Evolutionary conservation across 2,888 invertebrate species (phyloP).

Genomic region (Drosophila formosana): DNA sequence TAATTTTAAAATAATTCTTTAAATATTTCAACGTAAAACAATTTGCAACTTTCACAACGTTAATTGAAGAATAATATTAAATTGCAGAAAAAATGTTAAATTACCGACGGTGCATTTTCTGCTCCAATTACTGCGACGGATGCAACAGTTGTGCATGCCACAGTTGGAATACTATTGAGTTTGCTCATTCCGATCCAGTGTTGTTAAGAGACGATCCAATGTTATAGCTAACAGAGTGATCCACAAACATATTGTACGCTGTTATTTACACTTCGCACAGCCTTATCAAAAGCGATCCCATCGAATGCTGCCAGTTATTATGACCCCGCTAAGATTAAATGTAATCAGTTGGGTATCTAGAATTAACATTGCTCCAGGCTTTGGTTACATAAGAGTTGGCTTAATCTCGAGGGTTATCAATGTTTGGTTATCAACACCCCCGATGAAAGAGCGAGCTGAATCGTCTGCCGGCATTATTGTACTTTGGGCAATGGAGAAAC

Average conservation of each 20-base stretch:
- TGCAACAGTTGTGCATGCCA: not conserved
- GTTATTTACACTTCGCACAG: slow-evolving; percentile 1
- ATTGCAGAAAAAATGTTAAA: not conserved
- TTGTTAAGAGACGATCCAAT: not conserved
- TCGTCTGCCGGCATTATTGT: not conserved
- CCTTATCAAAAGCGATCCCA: not conserved
- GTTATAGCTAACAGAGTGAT: not conserved
- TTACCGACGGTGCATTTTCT: not conserved
- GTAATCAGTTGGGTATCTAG: slow-evolving; percentile 14
- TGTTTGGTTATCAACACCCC: slow-evolving; percentile 46
- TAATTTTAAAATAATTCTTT: no score
- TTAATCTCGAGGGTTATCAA: slow-evolving; percentile 44
- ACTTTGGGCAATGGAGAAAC: slow-evolving; percentile 14
- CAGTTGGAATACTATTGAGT: no score
- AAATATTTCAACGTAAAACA: no score
- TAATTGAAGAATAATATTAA: no score
- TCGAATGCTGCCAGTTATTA: not conserved
- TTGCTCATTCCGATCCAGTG: not conserved
- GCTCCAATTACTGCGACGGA: not conserved
- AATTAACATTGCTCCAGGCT: slow-evolving; percentile 19
- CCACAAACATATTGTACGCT: not conserved
- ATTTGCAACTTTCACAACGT: no score
- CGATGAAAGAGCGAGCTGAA: not conserved
- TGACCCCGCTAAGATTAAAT: not conserved
- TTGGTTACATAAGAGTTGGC: slow-evolving; percentile 14